Conservation (phyloP, 2,797 vertebrate genomes). For the Acanthornis magna region DNA sequence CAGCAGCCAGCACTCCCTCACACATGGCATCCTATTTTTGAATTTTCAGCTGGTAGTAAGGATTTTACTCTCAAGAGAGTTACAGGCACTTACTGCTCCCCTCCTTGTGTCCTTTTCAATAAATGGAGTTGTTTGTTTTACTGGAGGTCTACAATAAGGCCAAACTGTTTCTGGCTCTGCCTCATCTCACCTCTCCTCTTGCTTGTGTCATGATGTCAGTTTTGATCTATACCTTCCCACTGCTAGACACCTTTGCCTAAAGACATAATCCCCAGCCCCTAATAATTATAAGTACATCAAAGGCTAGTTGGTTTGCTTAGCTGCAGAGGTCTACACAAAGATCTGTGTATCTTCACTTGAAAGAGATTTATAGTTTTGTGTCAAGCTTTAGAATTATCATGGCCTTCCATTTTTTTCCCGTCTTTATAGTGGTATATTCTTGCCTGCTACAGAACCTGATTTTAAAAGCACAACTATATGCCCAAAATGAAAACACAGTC, state of each 20-base stretch:
- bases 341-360: slow-evolving; percentile 57
- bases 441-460: background rate
- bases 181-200: slow-evolving; percentile 48
- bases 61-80: background rate
- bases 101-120: background rate
- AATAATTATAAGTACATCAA: slow-evolving; percentile 73
- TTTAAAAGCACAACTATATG: background rate
- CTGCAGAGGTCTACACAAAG: slow-evolving; percentile 54
- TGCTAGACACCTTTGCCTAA: slow-evolving; percentile 68
- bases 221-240: slow-evolving; percentile 73
- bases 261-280: slow-evolving; percentile 68
- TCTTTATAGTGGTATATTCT: background rate
- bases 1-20: background rate
- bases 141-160: background rate
- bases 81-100: background rate
- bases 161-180: slow-evolving; percentile 53
- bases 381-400: slow-evolving; percentile 41
- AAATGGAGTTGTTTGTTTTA: slow-evolving; percentile 16
- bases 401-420: slow-evolving; percentile 4
- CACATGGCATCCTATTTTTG: background rate
- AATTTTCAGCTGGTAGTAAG: background rate
- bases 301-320: slow-evolving; percentile 68
- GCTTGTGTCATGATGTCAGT: slow-evolving; percentile 65
- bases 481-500: background rate
- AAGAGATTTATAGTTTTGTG: slow-evolving; percentile 58